Evolutionary conservation across 2,113 vertebrate species (phyloP).

Genomic region (Tor tambroides): DNA sequence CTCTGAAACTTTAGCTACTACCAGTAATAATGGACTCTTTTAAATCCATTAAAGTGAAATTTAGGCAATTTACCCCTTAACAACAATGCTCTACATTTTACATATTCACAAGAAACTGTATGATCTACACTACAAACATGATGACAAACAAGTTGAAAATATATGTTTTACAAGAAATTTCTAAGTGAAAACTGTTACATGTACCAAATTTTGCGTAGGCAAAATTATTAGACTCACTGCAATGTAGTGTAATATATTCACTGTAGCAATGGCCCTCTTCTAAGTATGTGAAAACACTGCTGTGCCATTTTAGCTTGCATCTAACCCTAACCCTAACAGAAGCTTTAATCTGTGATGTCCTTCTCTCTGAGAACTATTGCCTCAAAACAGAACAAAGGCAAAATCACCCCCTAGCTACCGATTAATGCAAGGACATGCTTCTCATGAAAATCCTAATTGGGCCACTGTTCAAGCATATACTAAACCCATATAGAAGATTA

Average conservation of each 20-base stretch:
- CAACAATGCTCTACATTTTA: background rate
- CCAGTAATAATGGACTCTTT: background rate
- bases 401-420: slow-evolving; percentile 7
- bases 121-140: too few relatives aligned
- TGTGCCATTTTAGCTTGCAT: background rate
- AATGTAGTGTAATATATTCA: background rate
- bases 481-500: background rate
- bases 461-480: background rate
- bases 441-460: background rate
- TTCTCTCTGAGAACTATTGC: background rate
- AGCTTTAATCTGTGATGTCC: background rate
- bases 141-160: too few relatives aligned
- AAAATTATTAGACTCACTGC: background rate
- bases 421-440: slow-evolving; percentile 1
- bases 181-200: too few relatives aligned
- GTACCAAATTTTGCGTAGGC: too few relatives aligned
- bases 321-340: too few relatives aligned
- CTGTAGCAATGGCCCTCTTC: background rate
- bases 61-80: background rate
- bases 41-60: background rate
- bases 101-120: background rate
- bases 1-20: too few relatives aligned
- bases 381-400: background rate
- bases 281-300: background rate
- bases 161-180: too few relatives aligned